Evolutionary conservation across 2,888 invertebrate species (phyloP).

Genomic region (Lamellibrachia satsuma): DNA sequence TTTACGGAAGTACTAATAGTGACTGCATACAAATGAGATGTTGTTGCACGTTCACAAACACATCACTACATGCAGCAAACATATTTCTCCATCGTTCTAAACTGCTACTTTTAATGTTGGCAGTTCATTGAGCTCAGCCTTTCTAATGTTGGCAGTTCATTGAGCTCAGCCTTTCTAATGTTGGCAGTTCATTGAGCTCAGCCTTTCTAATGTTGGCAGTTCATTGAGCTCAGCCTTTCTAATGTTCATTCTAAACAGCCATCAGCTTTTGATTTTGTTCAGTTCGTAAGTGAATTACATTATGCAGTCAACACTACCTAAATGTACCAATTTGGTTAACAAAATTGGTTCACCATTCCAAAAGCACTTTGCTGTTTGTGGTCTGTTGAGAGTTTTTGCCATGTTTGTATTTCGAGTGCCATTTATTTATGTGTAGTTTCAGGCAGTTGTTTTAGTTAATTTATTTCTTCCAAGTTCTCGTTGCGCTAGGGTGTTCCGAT

Average conservation of each 20-base stretch:
- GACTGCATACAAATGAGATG: neutral
- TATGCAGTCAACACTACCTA: neutral
- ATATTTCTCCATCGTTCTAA: neutral
- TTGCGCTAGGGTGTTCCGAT: neutral
- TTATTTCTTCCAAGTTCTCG: constrained; percentile 1
- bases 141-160: neutral
- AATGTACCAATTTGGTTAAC: neutral
- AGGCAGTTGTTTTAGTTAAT: constrained; percentile 17
- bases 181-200: neutral
- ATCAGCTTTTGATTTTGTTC: neutral
- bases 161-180: neutral
- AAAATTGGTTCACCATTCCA: neutral
- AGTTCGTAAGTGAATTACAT: neutral
- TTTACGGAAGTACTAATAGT: neutral
- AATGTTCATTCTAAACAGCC: neutral
- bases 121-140: neutral
- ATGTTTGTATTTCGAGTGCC: neutral
- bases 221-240: neutral
- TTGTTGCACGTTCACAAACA: neutral
- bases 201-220: neutral
- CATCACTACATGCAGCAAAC: neutral
- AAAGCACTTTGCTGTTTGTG: neutral
- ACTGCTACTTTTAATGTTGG: neutral
- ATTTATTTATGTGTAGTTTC: constrained; percentile 13
- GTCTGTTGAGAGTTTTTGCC: neutral